Conservation (phyloP, 2,888 invertebrate genomes). For the Hecatera dysodea region DNA sequence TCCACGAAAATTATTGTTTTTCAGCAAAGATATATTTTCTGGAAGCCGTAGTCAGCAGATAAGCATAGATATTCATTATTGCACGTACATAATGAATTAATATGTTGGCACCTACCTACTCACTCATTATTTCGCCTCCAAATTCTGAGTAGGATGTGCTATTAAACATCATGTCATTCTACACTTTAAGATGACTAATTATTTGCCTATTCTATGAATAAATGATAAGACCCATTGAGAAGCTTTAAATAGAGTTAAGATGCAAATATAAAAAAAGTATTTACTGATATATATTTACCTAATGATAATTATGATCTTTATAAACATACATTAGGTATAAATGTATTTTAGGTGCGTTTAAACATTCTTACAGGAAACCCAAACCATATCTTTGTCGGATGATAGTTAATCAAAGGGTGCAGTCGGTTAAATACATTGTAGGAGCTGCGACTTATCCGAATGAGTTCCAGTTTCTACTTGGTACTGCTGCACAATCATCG, state of each 20-base stretch:
- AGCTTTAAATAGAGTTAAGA: constrained; percentile 23
- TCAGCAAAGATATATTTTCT: background rate
- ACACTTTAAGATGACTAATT: constrained; percentile 53
- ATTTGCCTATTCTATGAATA: constrained; percentile 35
- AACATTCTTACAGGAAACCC: constrained; percentile 2
- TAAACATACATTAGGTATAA: background rate
- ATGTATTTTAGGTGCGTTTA: background rate
- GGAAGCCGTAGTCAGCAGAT: background rate
- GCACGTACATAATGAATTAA: background rate
- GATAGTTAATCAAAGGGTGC: constrained; percentile 13
- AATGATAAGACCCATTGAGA: constrained; percentile 31
- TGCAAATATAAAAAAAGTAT: constrained; percentile 5
- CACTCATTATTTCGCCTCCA: constrained; percentile 40
- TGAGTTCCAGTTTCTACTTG: too few relatives aligned
- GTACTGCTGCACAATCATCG: too few relatives aligned
- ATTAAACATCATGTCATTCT: constrained; percentile 45
- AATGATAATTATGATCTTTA: constrained; percentile 1
- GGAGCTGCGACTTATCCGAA: too few relatives aligned
- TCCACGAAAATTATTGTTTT: constrained; percentile 12
- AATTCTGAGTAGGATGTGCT: constrained; percentile 50
- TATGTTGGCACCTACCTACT: constrained; percentile 5
- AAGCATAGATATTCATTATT: background rate
- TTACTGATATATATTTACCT: constrained; percentile 1
- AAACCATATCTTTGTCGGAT: constrained; percentile 11
- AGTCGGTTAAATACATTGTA: constrained; percentile 6